Evolutionary conservation across 2,888 invertebrate genomes (phyloP).

Genomic region (Cyaniris semiargus): DNA sequence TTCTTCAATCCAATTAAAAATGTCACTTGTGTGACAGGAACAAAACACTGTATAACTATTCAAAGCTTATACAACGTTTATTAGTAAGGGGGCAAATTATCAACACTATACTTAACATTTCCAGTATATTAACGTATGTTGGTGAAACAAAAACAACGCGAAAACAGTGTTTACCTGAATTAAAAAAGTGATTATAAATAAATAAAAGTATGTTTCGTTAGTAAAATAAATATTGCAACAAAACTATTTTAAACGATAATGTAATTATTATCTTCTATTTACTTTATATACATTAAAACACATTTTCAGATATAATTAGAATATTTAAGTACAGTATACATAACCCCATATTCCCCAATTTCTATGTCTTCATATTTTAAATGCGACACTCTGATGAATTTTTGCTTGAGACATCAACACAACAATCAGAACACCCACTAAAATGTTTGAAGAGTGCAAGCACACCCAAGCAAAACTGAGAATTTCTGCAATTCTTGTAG

Average conservation of each 20-base stretch:
- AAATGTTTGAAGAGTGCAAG: background rate
- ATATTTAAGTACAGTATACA: background rate
- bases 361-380: background rate
- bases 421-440: background rate
- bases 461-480: background rate
- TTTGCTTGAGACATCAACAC: background rate
- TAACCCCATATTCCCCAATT: background rate
- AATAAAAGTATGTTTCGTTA: background rate
- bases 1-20: no score
- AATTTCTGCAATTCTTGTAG: background rate
- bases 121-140: background rate
- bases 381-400: background rate
- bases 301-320: background rate
- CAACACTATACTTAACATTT: background rate
- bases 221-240: background rate
- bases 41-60: no score
- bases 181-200: background rate
- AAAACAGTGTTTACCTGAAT: background rate
- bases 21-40: no score
- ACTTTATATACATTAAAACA: background rate
- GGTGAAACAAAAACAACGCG: background rate
- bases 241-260: background rate
- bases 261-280: background rate
- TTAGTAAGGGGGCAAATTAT: no score
- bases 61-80: no score